These are phyloP conservation scores for Bujurquina vittata DNA, from an alignment of 2,113 vertebrate species.

Conservation along the genomic window DNA sequence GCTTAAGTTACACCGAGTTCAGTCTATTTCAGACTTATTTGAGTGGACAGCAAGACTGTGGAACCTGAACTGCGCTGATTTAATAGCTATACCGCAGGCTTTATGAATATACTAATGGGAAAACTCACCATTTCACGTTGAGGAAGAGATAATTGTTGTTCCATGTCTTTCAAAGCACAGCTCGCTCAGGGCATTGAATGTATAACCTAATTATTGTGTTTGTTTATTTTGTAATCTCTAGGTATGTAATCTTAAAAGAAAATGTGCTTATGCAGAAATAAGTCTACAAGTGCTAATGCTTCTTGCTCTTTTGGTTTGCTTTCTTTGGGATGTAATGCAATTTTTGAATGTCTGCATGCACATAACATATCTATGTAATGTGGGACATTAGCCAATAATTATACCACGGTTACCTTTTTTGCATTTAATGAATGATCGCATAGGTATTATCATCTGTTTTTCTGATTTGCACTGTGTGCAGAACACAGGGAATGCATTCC, in stretches of 20 bases:
- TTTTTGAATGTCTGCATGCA: not conserved
- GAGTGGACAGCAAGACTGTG: too few species aligned
- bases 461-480: not conserved
- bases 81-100: not conserved
- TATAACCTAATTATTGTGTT: not conserved
- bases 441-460: not conserved
- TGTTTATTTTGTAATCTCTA: not conserved
- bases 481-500: fast-evolving
- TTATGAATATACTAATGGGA: not conserved
- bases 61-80: not conserved
- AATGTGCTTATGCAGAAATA: not conserved
- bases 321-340: not conserved
- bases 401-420: not conserved
- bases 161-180: not conserved
- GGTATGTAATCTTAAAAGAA: not conserved
- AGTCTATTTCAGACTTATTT: not conserved
- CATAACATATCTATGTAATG: fast-evolving
- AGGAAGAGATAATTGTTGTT: not conserved
- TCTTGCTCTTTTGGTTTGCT: not conserved
- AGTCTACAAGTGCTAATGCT: too few species aligned
- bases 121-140: not conserved
- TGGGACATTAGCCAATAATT: not conserved
- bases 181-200: not conserved
- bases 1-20: fast-evolving
- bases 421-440: not conserved